Base-by-base conservation (phyloP, 2,797 vertebrate species). In the Synanceia verrucosa region DNA sequence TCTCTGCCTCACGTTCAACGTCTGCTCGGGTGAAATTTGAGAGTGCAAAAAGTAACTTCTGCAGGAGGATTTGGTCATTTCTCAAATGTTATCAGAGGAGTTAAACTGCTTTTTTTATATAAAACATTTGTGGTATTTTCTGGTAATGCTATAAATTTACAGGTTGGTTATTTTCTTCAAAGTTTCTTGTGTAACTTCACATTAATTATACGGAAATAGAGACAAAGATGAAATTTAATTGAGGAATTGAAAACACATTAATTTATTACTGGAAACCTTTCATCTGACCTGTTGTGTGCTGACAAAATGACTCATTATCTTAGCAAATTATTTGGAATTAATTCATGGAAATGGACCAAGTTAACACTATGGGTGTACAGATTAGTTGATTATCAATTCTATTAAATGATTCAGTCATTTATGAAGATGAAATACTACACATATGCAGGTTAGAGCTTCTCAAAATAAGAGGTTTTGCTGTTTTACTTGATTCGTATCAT, bases 41-140 rank as follows among this genome's bases (percentile, higher is more conserved):
- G 62, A 77, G 76, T 64, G 77, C 61, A 82, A 73, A 66, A 81
- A 69, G n/a, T n/a, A n/a, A n/a, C 50, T 75, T 80, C 19, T 71
- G 41, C 52, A 66, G 18, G 13, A 21, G 21, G 26, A 29, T 34
- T 77, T 5, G 1, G 21, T 43, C 13, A 29, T 56, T 76, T 81
- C 21, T 44, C 19, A 53, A 56, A 51, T 26, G 24, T 68, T 47
- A 63, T 41, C 12, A 12, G 14, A 43, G 13, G 39, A 41, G 6
- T 44, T 41, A 23, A 73, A 2, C 13, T 1, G 1, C 0, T 2
- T 31, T 24, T 24, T 43, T 44, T 8, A 24, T 14, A 66, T 26
- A 26, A 4, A 55, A 31, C 34, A 4, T 14, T 24, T 26, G 8
- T 13, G 2, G 33, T 13, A 14, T 53, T 21, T 47, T 46, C 13